Percentiles rank a stretch among this genome's conserved stretches.
These are phyloP conservation scores for Reinhardtius hippoglossoides DNA, from an alignment of 2,113 vertebrate species.

Conservation along the genomic window DNA sequence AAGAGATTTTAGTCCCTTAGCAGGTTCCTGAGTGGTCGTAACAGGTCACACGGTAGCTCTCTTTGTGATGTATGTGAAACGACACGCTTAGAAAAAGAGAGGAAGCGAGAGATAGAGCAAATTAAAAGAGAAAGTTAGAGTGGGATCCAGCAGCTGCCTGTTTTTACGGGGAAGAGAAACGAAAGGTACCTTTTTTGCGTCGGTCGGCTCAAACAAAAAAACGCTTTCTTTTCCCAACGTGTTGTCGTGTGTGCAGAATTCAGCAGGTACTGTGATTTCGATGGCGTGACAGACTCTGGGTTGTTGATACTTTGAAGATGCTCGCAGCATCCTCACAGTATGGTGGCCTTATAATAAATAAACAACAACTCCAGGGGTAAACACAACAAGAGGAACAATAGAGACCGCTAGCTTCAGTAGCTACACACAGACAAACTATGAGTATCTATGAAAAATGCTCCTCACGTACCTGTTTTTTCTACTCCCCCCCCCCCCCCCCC, in stretches of 20 bases:
- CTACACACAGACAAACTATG: constrained; percentile 49
- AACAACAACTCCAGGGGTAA: constrained; percentile 76
- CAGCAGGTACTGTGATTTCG: constrained; percentile 57
- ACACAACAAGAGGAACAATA: constrained; percentile 53
- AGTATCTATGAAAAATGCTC: constrained; percentile 47
- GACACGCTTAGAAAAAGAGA: constrained; percentile 16
- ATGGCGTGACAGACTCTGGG: constrained; percentile 74
- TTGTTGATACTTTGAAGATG: constrained; percentile 84
- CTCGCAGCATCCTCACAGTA: constrained; percentile 76
- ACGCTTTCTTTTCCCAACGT: constrained; percentile 28
- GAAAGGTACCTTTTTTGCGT: background rate
- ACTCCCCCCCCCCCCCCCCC: constrained; percentile 33
- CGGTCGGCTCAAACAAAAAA: constrained; percentile 40
- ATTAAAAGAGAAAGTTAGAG: constrained; percentile 30
- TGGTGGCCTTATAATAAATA: constrained; percentile 87
- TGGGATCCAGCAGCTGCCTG: constrained; percentile 29
- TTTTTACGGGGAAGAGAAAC: constrained; percentile 29
- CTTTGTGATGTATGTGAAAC: constrained; percentile 21
- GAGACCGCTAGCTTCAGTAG: constrained; percentile 68
- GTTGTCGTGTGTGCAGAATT: constrained; percentile 64
- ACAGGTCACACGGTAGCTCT: constrained; percentile 4
- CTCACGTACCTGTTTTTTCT: constrained; percentile 49
- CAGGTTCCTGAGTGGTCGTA: constrained; percentile 24
- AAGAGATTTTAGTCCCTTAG: constrained; percentile 42
- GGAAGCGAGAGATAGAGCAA: constrained; percentile 18